These are phyloP conservation scores for Erythrolamprus reginae DNA, from an alignment of 2,113 vertebrate genomes.

Conservation along the genomic window DNA sequence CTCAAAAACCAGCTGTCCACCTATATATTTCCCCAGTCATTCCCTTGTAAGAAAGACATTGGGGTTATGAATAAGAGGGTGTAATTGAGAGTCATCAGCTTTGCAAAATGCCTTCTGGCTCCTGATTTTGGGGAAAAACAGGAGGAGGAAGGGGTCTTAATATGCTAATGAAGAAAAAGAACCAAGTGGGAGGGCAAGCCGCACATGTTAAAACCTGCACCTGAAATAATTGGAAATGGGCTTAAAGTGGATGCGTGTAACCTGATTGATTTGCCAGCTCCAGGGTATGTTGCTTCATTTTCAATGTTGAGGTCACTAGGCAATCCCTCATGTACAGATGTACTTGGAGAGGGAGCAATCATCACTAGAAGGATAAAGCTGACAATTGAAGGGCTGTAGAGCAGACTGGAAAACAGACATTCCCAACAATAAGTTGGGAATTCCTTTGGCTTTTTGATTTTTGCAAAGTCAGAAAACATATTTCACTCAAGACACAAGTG, in stretches of 20 bases:
- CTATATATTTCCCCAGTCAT: neutral
- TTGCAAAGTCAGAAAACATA: neutral
- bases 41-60: constrained; percentile 12
- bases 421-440: neutral
- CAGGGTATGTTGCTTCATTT: constrained; percentile 39
- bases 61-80: constrained; percentile 47
- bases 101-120: constrained; percentile 55
- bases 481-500: neutral
- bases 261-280: constrained; percentile 46
- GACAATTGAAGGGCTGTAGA: constrained; percentile 22
- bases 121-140: neutral
- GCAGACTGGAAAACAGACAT: neutral
- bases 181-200: constrained; percentile 50
- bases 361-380: constrained; percentile 34
- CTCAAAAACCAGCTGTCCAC: constrained; percentile 18
- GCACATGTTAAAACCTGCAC: constrained; percentile 59
- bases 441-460: neutral
- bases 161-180: constrained; percentile 54
- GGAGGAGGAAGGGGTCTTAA: constrained; percentile 42
- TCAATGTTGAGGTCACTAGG: constrained; percentile 24
- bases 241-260: constrained; percentile 19
- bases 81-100: constrained; percentile 53
- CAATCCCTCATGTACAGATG: constrained; percentile 1
- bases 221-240: constrained; percentile 59
- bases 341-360: constrained; percentile 20